A percentile compares a stretch with the other conserved stretches of the same genome.
These are phyloP conservation scores for Scomber scombrus DNA, from an alignment of 2,113 vertebrate species.

Conservation along the genomic window DNA sequence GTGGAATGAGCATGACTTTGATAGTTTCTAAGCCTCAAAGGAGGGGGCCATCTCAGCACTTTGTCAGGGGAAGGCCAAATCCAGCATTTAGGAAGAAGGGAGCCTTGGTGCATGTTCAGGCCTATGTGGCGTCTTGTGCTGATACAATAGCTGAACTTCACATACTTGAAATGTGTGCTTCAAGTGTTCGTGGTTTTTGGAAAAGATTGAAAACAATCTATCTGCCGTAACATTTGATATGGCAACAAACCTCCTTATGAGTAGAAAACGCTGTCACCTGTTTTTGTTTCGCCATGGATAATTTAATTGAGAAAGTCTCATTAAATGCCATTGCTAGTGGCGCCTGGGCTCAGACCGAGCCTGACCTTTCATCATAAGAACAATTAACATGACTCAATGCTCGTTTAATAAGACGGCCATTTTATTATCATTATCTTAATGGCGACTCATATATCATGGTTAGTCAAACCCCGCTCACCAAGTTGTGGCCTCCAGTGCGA, in stretches of 20 bases:
- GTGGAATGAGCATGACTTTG: constrained; percentile 74
- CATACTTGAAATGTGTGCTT: not conserved
- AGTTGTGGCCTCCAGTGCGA: not conserved
- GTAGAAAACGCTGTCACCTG: constrained; percentile 13
- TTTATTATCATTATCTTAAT: constrained; percentile 69
- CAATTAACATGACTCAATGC: constrained; percentile 70
- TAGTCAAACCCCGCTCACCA: constrained; percentile 11
- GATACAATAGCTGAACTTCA: constrained; percentile 6
- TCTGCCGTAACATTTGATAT: constrained; percentile 35
- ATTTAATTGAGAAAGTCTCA: constrained; percentile 73
- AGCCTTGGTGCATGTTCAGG: constrained; percentile 6
- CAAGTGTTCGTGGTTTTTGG: constrained; percentile 9
- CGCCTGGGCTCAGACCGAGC: constrained; percentile 34
- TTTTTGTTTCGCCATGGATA: constrained; percentile 64
- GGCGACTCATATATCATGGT: constrained; percentile 57
- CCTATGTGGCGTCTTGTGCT: constrained; percentile 2
- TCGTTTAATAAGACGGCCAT: constrained; percentile 65
- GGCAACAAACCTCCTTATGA: constrained; percentile 29
- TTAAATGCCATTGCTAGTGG: constrained; percentile 56
- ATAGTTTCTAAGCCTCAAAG: constrained; percentile 74
- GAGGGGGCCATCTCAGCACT: constrained; percentile 29
- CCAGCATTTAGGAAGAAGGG: constrained; percentile 17
- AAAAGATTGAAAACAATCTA: not conserved
- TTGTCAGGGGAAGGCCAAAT: constrained; percentile 27
- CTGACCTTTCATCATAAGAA: constrained; percentile 74